Evolutionary conservation across 2,888 invertebrate genomes (phyloP).

Genomic region (Drosophila acutilabella): DNA sequence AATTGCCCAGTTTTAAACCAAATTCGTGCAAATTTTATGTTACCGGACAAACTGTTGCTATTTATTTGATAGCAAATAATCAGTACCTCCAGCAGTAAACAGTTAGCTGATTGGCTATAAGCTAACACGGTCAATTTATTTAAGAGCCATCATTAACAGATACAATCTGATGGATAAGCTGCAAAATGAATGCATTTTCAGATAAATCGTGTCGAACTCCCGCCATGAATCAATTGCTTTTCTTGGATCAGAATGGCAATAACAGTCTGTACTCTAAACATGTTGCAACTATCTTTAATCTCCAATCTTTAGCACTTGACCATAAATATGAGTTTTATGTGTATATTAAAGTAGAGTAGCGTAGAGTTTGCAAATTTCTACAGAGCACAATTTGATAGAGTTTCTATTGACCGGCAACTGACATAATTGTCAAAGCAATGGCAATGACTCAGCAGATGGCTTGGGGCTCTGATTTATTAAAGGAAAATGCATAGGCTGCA

Average conservation of each 20-base stretch:
- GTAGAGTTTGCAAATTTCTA: conserved; percentile 17
- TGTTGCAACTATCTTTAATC: conserved; percentile 37
- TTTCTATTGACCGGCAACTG: conserved; percentile 37
- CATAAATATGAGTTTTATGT: conserved; percentile 46
- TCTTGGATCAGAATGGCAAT: conserved; percentile 30
- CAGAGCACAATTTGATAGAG: conserved; percentile 49
- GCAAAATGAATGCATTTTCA: conserved; percentile 36
- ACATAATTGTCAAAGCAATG: conserved; percentile 58
- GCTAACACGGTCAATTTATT: conserved; percentile 45
- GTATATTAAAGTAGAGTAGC: conserved; percentile 16
- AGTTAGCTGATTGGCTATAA: conserved; percentile 19
- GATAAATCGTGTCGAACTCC: not conserved
- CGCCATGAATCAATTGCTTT: conserved; percentile 41
- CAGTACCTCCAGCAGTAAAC: conserved; percentile 12
- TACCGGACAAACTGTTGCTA: conserved; percentile 20
- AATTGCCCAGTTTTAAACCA: not conserved
- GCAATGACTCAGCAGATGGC: conserved; percentile 37
- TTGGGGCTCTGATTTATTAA: conserved; percentile 54
- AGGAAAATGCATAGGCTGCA: not conserved
- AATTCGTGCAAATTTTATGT: conserved; percentile 8
- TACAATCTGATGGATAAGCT: conserved; percentile 34
- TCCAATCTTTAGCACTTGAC: conserved; percentile 29
- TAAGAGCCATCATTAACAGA: conserved; percentile 54
- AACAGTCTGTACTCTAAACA: conserved; percentile 33
- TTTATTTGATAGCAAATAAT: conserved; percentile 33